Evolutionary conservation across 2,797 vertebrate genomes (phyloP).

Genomic region (Chaetodon trifasciatus): DNA sequence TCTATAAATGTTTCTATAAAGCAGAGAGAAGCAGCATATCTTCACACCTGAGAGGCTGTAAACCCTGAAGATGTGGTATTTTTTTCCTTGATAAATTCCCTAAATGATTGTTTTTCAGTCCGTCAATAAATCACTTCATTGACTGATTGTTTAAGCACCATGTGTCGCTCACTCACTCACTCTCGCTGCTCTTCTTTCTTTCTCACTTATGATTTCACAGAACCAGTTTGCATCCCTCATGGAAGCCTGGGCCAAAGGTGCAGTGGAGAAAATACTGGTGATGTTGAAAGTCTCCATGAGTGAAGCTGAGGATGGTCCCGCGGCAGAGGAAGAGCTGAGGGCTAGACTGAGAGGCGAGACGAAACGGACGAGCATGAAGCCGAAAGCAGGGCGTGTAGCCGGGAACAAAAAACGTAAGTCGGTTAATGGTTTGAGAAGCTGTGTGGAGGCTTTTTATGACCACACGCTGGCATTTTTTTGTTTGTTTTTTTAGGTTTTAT

Average conservation of each 20-base stretch:
- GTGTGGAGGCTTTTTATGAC: background rate
- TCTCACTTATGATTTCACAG: constrained; percentile 10
- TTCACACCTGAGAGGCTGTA: background rate
- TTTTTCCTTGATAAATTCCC: background rate
- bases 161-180: too few species aligned
- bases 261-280: constrained; percentile 38
- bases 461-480: background rate
- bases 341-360: background rate
- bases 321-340: background rate
- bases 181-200: background rate
- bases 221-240: constrained; percentile 55
- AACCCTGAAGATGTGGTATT: background rate
- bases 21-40: too few species aligned
- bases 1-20: background rate
- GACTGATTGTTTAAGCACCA: background rate
- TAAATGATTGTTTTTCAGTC: too few species aligned
- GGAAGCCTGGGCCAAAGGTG: constrained; percentile 38
- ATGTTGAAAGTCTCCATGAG: constrained; percentile 45
- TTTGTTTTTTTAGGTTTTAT: background rate
- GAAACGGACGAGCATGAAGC: background rate
- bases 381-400: background rate
- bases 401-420: constrained; percentile 29
- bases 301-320: background rate
- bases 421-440: accelerated
- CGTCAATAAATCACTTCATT: background rate